Conservation (phyloP, 2,888 invertebrate genomes). For the Drosophila rubida region DNA sequence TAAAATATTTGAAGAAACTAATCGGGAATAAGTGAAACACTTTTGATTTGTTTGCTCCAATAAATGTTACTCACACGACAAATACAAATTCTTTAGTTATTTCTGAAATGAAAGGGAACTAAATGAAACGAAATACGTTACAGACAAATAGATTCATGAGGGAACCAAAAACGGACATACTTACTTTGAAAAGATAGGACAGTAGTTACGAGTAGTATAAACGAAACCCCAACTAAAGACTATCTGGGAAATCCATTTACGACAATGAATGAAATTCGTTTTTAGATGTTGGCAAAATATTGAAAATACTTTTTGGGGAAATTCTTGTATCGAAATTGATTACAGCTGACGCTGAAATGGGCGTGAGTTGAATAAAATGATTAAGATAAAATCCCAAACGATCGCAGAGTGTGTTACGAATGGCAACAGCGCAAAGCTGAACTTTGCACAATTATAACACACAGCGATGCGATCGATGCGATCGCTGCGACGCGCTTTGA, state of each 20-base stretch:
- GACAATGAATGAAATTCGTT: background rate
- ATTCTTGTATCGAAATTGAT: background rate
- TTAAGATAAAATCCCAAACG: background rate
- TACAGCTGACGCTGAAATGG: background rate
- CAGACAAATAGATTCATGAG: too few relatives aligned
- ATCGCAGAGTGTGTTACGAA: background rate
- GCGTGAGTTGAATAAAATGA: constrained; percentile 2
- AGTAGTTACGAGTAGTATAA: background rate
- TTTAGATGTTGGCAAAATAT: constrained; percentile 8
- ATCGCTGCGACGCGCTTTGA: background rate
- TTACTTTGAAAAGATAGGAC: background rate
- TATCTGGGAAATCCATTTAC: background rate
- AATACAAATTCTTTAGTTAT: too few relatives aligned
- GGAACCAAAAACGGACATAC: too few relatives aligned
- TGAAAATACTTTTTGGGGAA: constrained; percentile 1
- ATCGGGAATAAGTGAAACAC: too few relatives aligned
- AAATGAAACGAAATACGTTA: too few relatives aligned
- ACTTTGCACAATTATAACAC: constrained; percentile 38
- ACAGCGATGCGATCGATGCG: background rate
- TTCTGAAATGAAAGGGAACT: too few relatives aligned
- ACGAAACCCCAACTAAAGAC: background rate
- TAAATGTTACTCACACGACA: too few relatives aligned
- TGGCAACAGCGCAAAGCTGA: constrained; percentile 29
- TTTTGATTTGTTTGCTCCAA: too few relatives aligned
- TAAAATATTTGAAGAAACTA: too few relatives aligned